A percentile compares a stretch with the other conserved stretches of the same genome.
These are phyloP conservation scores for Leucophenga montana DNA, from an alignment of 2,888 invertebrate species.

Conservation along the genomic window DNA sequence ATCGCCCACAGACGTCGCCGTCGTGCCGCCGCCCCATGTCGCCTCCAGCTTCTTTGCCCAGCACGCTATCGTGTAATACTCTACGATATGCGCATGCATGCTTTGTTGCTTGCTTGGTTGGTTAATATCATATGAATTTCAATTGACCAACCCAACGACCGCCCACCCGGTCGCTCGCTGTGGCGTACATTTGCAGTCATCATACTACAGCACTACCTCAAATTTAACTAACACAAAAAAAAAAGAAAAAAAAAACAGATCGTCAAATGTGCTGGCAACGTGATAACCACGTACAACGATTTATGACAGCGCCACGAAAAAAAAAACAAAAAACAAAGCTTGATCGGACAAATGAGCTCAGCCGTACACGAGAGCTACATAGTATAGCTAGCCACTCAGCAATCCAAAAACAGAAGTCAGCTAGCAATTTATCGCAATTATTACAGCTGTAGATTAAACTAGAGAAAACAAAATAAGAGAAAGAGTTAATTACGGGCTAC, in stretches of 20 bases:
- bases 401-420: neutral
- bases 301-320: neutral
- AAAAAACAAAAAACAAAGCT: neutral
- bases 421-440: neutral
- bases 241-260: neutral
- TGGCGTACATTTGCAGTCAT: neutral
- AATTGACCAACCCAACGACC: neutral
- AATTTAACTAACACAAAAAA: neutral
- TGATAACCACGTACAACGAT: constrained; percentile 21
- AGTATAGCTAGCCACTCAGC: too few species aligned
- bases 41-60: neutral
- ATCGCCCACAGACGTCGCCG: neutral
- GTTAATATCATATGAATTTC: constrained; percentile 17
- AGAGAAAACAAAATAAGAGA: too few species aligned
- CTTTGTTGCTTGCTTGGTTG: constrained; percentile 2
- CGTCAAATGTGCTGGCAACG: constrained; percentile 7
- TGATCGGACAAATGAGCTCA: neutral
- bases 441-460: too few species aligned
- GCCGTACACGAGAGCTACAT: neutral
- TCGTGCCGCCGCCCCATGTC: neutral
- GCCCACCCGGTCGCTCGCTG: neutral
- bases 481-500: too few species aligned
- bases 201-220: too few species aligned
- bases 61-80: neutral
- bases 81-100: neutral